Evolutionary conservation across 2,113 vertebrate genomes (phyloP), one percentile per base, ranked within the genome.

Genomic region (Thalassoma bifasciatum): DNA sequence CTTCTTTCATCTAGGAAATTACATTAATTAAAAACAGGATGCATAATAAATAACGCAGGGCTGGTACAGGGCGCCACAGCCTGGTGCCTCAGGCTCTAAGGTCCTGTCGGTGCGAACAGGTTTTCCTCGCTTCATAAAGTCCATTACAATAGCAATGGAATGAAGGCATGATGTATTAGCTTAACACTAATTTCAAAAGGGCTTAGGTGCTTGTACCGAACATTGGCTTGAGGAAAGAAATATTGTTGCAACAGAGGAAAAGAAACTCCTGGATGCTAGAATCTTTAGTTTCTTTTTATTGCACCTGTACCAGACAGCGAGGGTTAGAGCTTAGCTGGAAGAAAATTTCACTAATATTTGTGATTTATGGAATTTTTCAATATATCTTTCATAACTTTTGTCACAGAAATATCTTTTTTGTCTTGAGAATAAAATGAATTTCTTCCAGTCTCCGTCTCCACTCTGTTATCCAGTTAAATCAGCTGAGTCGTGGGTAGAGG

Each of bases 1-100:
- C 71, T 82, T 64, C 85, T 87, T 90, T 91, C 82, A 91, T 90
- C 88, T 83, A 82, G 79, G 90, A 91, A 90, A 91, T 89, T 54
- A 77, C 83, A 86, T 87, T 85, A 88, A 91, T 92, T 90, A 89
- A 89, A 91, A 92, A 76, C 84, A 88, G 86, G 88, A 88, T 87
- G 83, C 75, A 82, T 88, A 74, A 89, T 88, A 82, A 89, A 89
- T 88, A 89, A 88, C 57, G 0, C 65, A 75, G 61, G 56, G 78
- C 69, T 19, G 57, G 58, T 87, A 82, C 83, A 72, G 62, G 82
- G 75, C 60, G 81, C 53, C 19, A 2, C 76, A 84, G 72, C 80
- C 77, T 70, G 66, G 65, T 76, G 83, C 87, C 86, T 65, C 38
- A 2, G 69, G 88, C 80, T 60, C 74, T 0, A 0, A 51, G 56